phyloP scores from a whole-genome alignment of 2,888 invertebrate species.

The Tipula lateralis region DNA sequence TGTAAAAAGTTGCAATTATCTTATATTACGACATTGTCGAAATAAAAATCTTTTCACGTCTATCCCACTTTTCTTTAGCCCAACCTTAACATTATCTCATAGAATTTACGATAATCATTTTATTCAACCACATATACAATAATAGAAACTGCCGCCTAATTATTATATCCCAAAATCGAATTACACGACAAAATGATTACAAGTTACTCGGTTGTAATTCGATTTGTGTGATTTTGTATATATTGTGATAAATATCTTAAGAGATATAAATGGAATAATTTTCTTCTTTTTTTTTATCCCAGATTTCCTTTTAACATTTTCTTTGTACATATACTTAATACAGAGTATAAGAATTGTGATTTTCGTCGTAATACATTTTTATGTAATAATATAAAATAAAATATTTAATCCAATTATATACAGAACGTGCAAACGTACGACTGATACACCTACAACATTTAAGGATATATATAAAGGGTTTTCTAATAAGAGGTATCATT shows the following conservation, averaged over 20 bases:
- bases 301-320: neutral
- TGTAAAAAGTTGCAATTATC: too few species aligned
- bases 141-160: neutral
- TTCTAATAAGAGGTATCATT: too few species aligned
- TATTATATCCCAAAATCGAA: neutral
- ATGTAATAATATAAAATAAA: neutral
- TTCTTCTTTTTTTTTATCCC: neutral
- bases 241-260: neutral
- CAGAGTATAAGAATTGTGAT: neutral
- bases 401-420: neutral
- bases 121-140: neutral
- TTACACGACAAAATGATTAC: conserved; percentile 1
- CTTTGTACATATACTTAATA: neutral
- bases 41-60: too few species aligned
- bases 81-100: too few species aligned
- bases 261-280: neutral
- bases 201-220: neutral
- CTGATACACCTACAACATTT: neutral
- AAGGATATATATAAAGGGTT: too few species aligned
- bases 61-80: too few species aligned
- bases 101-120: too few species aligned
- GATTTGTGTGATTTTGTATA: neutral
- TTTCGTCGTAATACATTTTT: neutral
- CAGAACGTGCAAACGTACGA: neutral
- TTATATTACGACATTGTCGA: too few species aligned